Conservation (phyloP, 2,113 vertebrate species). For the Xyliphius kryptos region DNA sequence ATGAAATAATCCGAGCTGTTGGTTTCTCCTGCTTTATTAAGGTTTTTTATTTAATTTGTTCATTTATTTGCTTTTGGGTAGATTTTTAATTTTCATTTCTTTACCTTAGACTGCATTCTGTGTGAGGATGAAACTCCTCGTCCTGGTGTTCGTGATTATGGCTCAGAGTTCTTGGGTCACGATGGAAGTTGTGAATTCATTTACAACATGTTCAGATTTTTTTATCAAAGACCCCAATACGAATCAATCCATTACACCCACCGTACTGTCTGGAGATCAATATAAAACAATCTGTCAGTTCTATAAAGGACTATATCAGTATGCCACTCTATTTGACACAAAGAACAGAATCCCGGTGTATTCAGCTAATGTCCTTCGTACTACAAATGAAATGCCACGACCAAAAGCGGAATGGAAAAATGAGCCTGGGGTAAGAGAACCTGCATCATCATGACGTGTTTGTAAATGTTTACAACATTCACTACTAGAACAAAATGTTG, state of each 20-base stretch:
- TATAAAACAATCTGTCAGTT: constrained; percentile 10
- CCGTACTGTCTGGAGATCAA: neutral
- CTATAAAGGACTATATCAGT: neutral
- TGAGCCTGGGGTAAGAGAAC: constrained; percentile 17
- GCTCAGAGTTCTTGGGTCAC: neutral
- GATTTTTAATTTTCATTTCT: no score
- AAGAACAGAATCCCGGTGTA: neutral
- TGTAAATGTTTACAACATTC: neutral
- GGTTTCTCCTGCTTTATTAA: no score
- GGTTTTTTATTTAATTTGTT: no score
- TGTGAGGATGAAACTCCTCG: constrained; percentile 10
- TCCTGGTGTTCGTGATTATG: neutral
- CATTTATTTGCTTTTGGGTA: no score
- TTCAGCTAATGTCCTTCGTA: neutral
- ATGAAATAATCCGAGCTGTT: no score
- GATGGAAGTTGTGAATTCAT: neutral
- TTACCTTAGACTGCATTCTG: no score
- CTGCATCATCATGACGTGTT: no score
- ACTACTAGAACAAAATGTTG: no score
- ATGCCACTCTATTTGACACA: neutral
- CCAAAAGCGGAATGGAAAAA: neutral
- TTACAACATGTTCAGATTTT: neutral
- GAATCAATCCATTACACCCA: neutral
- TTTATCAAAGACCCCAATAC: neutral
- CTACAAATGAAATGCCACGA: accelerated